phyloP scores from a whole-genome alignment of 2,113 vertebrate species.

The Grammomys surdaster region DNA sequence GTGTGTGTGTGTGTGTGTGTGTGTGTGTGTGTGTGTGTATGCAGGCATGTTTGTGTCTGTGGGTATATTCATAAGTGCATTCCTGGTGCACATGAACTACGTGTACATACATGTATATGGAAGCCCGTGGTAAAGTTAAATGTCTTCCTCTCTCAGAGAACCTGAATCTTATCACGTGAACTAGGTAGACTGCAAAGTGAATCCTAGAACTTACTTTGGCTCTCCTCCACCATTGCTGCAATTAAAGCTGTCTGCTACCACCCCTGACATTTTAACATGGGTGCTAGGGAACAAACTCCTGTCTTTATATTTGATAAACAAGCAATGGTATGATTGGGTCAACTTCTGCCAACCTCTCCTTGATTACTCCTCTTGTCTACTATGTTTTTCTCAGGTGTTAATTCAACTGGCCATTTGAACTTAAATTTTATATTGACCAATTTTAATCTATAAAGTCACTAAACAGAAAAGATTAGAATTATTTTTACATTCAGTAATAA shows the following conservation, averaged over 20 bases:
- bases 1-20: background rate
- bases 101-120: background rate
- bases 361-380: background rate
- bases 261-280: background rate
- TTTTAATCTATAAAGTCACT: background rate
- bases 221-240: background rate
- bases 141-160: background rate
- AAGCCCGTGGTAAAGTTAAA: background rate
- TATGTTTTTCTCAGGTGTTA: background rate
- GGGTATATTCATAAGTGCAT: no score
- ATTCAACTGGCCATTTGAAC: background rate
- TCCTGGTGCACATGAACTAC: background rate
- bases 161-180: no score
- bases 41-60: background rate
- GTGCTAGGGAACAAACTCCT: no score
- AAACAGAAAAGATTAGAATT: background rate
- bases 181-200: background rate
- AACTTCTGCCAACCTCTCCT: background rate
- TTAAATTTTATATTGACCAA: constrained; percentile 17
- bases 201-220: background rate
- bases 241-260: background rate
- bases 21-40: background rate
- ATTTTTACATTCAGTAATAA: constrained; percentile 8
- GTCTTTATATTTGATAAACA: background rate
- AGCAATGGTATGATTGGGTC: background rate